A percentile compares a stretch with the other conserved stretches of the same genome.
These are phyloP conservation scores for Dufourea novaeangliae DNA, from an alignment of 1,140 invertebrate genomes.

Conservation along the genomic window DNA sequence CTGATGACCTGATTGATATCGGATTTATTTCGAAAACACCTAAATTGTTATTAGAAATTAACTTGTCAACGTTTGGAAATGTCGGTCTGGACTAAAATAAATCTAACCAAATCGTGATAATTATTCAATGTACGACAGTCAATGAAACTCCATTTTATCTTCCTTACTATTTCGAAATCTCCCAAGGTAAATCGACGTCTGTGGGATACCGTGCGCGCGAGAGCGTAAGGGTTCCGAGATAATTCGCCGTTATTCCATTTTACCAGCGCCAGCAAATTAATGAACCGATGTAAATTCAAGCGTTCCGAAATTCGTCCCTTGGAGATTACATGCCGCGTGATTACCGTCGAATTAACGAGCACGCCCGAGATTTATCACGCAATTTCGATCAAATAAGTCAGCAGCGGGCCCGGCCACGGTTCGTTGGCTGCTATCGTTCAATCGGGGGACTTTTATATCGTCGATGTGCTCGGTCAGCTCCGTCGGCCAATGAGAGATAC, in stretches of 20 bases:
- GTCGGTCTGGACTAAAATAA: too few relatives aligned
- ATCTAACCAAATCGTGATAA: too few relatives aligned
- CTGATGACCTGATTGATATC: not conserved
- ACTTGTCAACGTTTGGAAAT: too few relatives aligned
- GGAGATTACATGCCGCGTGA: slow-evolving; percentile 10
- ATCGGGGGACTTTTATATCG: slow-evolving; percentile 58
- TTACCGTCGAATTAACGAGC: slow-evolving; percentile 40
- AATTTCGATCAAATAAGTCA: slow-evolving; percentile 31
- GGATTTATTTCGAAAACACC: not conserved
- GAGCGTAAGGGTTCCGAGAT: slow-evolving; percentile 16
- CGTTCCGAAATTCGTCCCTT: not conserved
- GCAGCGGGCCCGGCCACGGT: not conserved
- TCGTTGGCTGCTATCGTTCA: slow-evolving; percentile 45
- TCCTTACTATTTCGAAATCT: not conserved
- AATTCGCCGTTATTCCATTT: slow-evolving; percentile 27
- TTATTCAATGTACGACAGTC: too few relatives aligned
- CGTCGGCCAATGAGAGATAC: slow-evolving; percentile 37
- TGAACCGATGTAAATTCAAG: slow-evolving; percentile 29
- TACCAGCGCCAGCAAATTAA: not conserved
- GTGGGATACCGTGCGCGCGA: not conserved
- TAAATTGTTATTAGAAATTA: not conserved
- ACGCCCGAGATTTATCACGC: slow-evolving; percentile 32
- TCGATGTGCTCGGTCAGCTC: slow-evolving; percentile 57
- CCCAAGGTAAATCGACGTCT: not conserved
- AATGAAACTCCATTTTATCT: too few relatives aligned